Conservation (phyloP, 2,797 vertebrate genomes). For the Sparidentex hasta region DNA sequence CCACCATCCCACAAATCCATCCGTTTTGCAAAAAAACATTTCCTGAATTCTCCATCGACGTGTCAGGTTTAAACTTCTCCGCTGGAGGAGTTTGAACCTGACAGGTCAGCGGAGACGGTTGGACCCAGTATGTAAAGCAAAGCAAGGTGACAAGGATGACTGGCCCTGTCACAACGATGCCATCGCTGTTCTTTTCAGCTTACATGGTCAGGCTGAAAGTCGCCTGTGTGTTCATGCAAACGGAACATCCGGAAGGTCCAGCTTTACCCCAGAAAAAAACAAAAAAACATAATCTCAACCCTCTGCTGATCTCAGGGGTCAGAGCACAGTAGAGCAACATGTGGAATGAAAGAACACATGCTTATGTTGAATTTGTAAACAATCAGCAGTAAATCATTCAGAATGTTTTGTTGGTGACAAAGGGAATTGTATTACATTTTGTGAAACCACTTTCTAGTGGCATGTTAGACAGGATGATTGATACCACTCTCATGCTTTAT, state of each 20-base stretch:
- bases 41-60: conserved; percentile 27
- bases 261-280: not conserved
- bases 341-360: not conserved
- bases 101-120: conserved; percentile 36
- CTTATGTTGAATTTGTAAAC: not conserved
- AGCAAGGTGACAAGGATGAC: conserved; percentile 57
- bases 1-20: not conserved
- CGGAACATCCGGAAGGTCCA: conserved; percentile 29
- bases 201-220: conserved; percentile 51
- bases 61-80: conserved; percentile 33
- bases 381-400: not conserved
- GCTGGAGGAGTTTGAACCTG: conserved; percentile 35
- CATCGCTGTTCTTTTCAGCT: conserved; percentile 46
- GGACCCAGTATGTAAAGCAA: conserved; percentile 46
- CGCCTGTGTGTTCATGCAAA: conserved; percentile 38
- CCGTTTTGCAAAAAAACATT: conserved; percentile 10
- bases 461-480: not conserved
- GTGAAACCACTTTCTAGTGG: not conserved
- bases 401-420: not conserved
- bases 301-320: conserved; percentile 3
- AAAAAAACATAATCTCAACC: conserved; percentile 10
- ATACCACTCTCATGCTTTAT: not conserved
- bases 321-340: not conserved
- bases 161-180: conserved; percentile 55
- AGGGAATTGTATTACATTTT: not conserved